Evolutionary conservation across 2,797 vertebrate genomes (phyloP).

Genomic region (Amphiprion clarkii): DNA sequence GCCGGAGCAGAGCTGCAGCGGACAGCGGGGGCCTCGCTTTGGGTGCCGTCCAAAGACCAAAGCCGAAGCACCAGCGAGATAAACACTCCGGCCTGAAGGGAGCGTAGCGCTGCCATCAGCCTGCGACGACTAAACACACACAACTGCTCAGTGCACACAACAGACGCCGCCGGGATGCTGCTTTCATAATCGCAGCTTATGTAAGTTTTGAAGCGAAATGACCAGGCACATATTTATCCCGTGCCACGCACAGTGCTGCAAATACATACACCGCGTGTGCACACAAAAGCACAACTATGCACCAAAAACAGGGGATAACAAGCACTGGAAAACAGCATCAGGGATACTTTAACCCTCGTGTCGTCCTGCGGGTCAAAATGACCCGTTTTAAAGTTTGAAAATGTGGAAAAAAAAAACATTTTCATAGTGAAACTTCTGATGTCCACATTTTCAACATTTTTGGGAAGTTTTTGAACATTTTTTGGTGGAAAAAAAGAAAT

Average conservation of each 20-base stretch:
- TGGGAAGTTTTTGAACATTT: no score
- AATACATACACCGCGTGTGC: background rate
- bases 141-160: slow-evolving; percentile 35
- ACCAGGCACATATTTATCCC: slow-evolving; percentile 31
- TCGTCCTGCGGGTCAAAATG: no score
- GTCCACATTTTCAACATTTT: no score
- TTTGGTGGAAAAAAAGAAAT: no score
- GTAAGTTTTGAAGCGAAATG: slow-evolving; percentile 51
- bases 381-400: no score
- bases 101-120: slow-evolving; percentile 62
- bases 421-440: no score
- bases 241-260: background rate
- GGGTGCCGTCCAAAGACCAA: slow-evolving; percentile 65
- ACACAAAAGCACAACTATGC: background rate
- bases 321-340: background rate
- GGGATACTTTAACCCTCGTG: no score
- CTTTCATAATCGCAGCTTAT: slow-evolving; percentile 64
- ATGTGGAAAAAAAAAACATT: no score
- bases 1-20: slow-evolving; percentile 37
- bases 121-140: slow-evolving; percentile 55
- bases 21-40: slow-evolving; percentile 56
- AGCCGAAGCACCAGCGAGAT: slow-evolving; percentile 67
- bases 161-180: slow-evolving; percentile 42
- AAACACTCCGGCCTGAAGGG: slow-evolving; percentile 67
- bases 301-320: background rate